Evolutionary conservation across 2,113 vertebrate species (phyloP).

Genomic region (Coracopsis vasa): DNA sequence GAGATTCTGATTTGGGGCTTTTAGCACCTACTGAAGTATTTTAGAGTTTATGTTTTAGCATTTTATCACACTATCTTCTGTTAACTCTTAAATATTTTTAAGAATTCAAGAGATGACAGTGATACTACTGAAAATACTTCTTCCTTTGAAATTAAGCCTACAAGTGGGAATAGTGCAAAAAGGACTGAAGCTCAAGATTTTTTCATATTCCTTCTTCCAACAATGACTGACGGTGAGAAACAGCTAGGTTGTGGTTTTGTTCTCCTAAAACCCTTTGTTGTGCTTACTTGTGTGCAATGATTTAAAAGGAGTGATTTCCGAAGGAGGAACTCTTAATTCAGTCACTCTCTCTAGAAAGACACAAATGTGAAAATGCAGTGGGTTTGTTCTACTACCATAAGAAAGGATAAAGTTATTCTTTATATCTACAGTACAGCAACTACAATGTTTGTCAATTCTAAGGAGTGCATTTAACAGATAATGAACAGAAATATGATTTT

Average conservation of each 20-base stretch:
- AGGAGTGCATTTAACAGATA: neutral
- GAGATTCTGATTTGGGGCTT: slow-evolving; percentile 22
- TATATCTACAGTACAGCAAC: neutral
- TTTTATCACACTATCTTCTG: slow-evolving; percentile 47
- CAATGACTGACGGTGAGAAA: neutral
- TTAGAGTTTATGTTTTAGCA: neutral
- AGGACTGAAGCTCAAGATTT: neutral
- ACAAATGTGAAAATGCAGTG: neutral
- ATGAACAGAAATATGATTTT: neutral
- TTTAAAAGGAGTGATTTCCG: neutral
- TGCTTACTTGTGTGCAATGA: neutral
- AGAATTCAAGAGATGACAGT: slow-evolving; percentile 2
- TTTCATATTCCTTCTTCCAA: slow-evolving; percentile 26
- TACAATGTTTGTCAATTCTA: neutral
- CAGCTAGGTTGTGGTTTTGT: neutral
- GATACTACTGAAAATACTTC: slow-evolving; percentile 9
- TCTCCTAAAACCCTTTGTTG: neutral
- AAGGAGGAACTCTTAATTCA: neutral
- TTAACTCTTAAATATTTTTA: slow-evolving; percentile 37
- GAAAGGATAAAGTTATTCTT: neutral
- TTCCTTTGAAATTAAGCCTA: neutral
- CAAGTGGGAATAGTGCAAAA: neutral
- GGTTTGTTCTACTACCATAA: neutral
- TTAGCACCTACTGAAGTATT: slow-evolving; percentile 34
- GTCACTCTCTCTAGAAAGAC: neutral